Conservation (phyloP, 2,888 invertebrate genomes). For the Dascillus cervinus region DNA sequence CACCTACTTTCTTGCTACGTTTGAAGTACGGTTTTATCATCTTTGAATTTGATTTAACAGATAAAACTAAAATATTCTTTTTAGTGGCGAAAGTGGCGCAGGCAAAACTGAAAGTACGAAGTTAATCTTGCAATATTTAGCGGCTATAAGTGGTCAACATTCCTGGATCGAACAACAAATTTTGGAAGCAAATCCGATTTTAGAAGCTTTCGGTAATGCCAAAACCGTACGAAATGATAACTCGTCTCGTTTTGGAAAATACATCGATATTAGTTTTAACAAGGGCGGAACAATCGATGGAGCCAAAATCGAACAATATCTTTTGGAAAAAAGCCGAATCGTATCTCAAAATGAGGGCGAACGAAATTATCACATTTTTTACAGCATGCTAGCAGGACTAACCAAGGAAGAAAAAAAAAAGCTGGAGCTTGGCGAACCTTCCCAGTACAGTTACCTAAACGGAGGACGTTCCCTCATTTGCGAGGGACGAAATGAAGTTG, state of each 20-base stretch:
- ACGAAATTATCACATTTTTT: conserved; percentile 94
- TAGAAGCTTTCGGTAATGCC: conserved; percentile 96
- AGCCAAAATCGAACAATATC: conserved; percentile 89
- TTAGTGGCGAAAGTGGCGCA: conserved; percentile 90
- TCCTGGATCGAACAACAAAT: conserved; percentile 98
- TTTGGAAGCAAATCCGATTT: conserved; percentile 90
- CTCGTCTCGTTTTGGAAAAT: conserved; percentile 93
- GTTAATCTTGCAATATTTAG: conserved; percentile 85
- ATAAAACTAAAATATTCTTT: too few relatives aligned
- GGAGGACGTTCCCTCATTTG: conserved; percentile 70
- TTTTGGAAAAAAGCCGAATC: conserved; percentile 89
- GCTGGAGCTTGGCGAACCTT: conserved; percentile 65
- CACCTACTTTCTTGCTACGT: too few relatives aligned
- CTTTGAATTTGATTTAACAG: too few relatives aligned
- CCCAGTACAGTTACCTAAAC: conserved; percentile 73
- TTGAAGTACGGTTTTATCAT: too few relatives aligned
- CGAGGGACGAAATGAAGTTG: conserved; percentile 74
- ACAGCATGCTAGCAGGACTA: conserved; percentile 80
- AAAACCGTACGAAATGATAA: conserved; percentile 94
- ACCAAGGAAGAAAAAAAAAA: conserved; percentile 69
- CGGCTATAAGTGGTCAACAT: conserved; percentile 89
- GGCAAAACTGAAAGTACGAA: conserved; percentile 97
- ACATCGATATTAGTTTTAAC: conserved; percentile 79
- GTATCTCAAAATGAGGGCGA: conserved; percentile 85
- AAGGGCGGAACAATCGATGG: conserved; percentile 78